These are phyloP conservation scores for Cinclus mexicanus DNA, from an alignment of 2,113 vertebrate species.

Conservation along the genomic window DNA sequence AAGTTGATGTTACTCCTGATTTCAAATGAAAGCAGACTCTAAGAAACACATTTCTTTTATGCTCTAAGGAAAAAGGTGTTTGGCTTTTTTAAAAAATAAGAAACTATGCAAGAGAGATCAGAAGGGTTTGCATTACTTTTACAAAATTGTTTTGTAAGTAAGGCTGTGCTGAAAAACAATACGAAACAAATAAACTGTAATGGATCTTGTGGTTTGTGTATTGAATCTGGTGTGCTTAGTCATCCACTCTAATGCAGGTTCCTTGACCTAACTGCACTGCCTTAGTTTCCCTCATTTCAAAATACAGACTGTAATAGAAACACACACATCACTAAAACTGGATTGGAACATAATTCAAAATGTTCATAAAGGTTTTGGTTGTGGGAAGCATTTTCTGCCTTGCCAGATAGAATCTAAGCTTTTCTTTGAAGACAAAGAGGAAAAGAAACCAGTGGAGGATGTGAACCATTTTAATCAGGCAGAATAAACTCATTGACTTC, in stretches of 20 bases:
- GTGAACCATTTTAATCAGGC: not conserved
- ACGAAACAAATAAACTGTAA: not conserved
- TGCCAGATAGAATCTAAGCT: not conserved
- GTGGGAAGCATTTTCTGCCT: not conserved
- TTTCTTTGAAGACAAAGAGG: not conserved
- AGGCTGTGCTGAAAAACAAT: not conserved
- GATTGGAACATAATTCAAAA: not conserved
- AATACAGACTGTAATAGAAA: not conserved
- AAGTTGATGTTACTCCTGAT: slow-evolving; percentile 10
- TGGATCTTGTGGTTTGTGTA: not conserved
- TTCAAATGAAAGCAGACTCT: slow-evolving; percentile 29
- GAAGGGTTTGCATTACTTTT: not conserved
- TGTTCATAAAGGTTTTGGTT: not conserved
- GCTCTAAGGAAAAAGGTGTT: not conserved
- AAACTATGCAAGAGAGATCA: not conserved
- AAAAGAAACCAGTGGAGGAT: not conserved
- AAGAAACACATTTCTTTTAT: not conserved
- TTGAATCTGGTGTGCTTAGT: not conserved
- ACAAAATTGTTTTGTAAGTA: not conserved
- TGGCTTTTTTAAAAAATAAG: not conserved
- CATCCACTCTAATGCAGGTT: not conserved
- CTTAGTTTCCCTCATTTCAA: not conserved
- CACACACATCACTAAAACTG: not conserved
- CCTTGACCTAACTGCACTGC: not conserved
- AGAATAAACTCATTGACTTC: not conserved